Percentiles rank a stretch among this genome's conserved stretches.
These are phyloP conservation scores for Silvanus unidentatus DNA, from an alignment of 2,888 invertebrate species.

Conservation along the genomic window DNA sequence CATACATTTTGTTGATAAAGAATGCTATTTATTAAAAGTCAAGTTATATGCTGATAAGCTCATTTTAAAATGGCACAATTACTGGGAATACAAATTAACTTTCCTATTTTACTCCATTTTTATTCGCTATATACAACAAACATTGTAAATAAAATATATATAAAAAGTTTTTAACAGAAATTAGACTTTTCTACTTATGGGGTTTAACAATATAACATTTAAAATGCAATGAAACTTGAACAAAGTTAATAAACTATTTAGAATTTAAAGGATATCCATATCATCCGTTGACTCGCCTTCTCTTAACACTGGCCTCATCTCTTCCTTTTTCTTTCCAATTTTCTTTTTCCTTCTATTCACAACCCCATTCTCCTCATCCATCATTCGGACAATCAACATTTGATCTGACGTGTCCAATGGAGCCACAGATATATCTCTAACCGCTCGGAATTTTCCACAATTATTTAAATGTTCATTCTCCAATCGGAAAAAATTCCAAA, in stretches of 20 bases:
- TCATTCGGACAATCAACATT: slow-evolving; percentile 83
- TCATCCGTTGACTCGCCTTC: slow-evolving; percentile 46
- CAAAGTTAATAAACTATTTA: neutral
- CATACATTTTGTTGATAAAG: no score
- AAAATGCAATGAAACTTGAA: no score
- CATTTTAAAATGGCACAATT: no score
- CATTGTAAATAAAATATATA: no score
- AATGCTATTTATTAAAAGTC: no score
- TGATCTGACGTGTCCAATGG: slow-evolving; percentile 92
- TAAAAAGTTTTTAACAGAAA: no score
- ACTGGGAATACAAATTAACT: no score
- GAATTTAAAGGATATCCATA: slow-evolving; percentile 30
- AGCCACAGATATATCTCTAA: slow-evolving; percentile 93
- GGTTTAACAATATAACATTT: no score
- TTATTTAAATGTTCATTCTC: slow-evolving; percentile 99
- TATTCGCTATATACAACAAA: no score
- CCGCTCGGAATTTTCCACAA: slow-evolving; percentile 97
- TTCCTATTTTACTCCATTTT: no score
- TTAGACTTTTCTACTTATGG: no score
- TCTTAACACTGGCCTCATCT: slow-evolving; percentile 30
- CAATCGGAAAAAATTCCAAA: slow-evolving; percentile 99
- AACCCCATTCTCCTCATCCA: slow-evolving; percentile 90
- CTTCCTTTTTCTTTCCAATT: slow-evolving; percentile 42
- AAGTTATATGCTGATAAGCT: no score
- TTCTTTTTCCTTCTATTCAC: slow-evolving; percentile 60